Percentiles rank a stretch among this genome's conserved stretches.
phyloP scores from a whole-genome alignment of 2,888 invertebrate species.

The Drosophila nr. perissopoda region DNA sequence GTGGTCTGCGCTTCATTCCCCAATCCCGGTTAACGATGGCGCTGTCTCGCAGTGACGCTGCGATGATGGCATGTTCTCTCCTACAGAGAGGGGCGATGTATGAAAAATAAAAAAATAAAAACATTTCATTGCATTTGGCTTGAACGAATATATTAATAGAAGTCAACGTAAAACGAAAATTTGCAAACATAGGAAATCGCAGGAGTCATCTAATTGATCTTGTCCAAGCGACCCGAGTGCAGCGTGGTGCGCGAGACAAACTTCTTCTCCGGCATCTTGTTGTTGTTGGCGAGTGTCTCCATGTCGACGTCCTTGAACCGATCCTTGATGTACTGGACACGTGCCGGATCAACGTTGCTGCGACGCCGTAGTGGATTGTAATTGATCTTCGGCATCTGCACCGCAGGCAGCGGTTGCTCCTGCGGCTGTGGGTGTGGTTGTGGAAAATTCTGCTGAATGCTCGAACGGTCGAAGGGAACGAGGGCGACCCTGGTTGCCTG shows the following conservation, averaged over 20 bases:
- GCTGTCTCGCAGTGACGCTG: background rate
- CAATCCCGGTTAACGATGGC: background rate
- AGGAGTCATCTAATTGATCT: conserved; percentile 40
- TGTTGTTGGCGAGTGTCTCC: conserved; percentile 24
- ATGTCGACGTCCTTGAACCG: conserved; percentile 39
- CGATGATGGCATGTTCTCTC: background rate
- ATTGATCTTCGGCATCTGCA: conserved; percentile 17
- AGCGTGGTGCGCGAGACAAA: conserved; percentile 54
- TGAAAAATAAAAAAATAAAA: background rate
- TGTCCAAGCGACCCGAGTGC: conserved; percentile 61
- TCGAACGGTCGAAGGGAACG: conserved; percentile 15
- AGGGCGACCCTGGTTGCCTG: conserved; percentile 8
- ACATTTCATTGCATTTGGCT: background rate
- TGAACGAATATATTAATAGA: conserved; percentile 22
- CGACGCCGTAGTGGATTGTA: conserved; percentile 59
- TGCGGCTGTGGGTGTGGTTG: background rate
- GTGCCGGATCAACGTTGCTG: conserved; percentile 54
- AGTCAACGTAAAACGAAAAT: conserved; percentile 7
- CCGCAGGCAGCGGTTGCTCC: background rate
- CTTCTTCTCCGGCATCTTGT: conserved; percentile 44
- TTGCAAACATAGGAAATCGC: background rate
- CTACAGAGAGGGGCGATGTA: background rate
- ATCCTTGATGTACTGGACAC: conserved; percentile 58
- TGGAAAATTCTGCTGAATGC: conserved; percentile 6
- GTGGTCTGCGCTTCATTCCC: background rate